Percentiles rank a stretch among this genome's conserved stretches.
phyloP scores from a whole-genome alignment of 37 sponge, comb jelly and placozoan genomes.

The Cladorhizidae sp. region DNA sequence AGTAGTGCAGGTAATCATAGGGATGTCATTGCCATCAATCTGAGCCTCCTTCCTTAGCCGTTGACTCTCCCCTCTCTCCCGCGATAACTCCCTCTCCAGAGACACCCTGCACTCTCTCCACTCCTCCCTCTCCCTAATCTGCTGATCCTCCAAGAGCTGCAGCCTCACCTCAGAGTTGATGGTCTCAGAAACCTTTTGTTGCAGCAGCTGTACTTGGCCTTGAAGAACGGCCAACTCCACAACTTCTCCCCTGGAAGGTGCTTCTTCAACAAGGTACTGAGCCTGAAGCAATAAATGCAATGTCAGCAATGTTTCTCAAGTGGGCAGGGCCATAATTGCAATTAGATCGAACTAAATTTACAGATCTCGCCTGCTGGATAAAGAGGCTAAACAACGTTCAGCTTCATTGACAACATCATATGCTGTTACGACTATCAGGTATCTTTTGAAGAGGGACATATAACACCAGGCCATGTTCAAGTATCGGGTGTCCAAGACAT shows the following conservation, averaged over 20 bases:
- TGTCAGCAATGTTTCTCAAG: too few species aligned
- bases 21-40: constrained; percentile 1
- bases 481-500: too few species aligned
- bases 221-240: background rate
- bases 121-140: constrained; percentile 33
- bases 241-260: background rate
- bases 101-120: constrained; percentile 22
- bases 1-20: too few species aligned
- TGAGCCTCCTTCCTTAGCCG: background rate
- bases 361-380: too few species aligned
- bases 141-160: constrained; percentile 16
- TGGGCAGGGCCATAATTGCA: too few species aligned
- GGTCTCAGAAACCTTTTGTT: constrained; percentile 1
- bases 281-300: background rate
- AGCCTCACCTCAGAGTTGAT: background rate
- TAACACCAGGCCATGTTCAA: too few species aligned
- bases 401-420: too few species aligned
- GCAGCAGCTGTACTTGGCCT: constrained; percentile 3
- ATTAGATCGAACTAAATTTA: too few species aligned
- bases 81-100: constrained; percentile 33
- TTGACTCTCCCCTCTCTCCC: constrained; percentile 32
- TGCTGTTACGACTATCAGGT: too few species aligned
- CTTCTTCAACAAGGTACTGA: too few species aligned
- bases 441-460: too few species aligned
- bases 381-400: too few species aligned